Evolutionary conservation across 2,113 vertebrate species (phyloP).

Genomic region (Pogona vitticeps): DNA sequence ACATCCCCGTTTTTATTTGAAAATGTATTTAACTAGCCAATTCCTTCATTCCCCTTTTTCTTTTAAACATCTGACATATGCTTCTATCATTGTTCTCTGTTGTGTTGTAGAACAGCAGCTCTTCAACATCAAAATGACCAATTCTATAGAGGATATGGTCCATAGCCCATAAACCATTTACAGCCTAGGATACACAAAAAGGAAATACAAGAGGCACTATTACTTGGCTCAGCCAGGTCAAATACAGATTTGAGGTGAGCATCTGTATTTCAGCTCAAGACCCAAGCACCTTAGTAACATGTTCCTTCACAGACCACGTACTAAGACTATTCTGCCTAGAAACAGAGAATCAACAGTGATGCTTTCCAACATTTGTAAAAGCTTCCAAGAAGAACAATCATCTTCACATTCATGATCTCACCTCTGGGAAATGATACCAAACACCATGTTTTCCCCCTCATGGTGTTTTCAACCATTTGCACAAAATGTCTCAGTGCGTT

Average conservation of each 20-base stretch:
- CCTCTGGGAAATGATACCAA: too few species aligned
- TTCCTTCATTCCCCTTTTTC: not conserved
- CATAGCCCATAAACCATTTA: not conserved
- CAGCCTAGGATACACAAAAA: not conserved
- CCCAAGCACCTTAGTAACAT: too few species aligned
- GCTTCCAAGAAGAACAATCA: not conserved
- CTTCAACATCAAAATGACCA: accelerated
- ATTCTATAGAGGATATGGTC: not conserved
- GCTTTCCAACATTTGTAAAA: not conserved
- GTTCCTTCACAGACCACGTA: not conserved
- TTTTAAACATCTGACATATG: not conserved
- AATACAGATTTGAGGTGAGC: not conserved
- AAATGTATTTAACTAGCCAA: not conserved
- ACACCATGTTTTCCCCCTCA: too few species aligned
- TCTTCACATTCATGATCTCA: not conserved
- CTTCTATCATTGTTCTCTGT: not conserved
- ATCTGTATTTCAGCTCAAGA: not conserved
- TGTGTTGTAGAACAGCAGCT: not conserved
- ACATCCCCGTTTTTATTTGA: too few species aligned
- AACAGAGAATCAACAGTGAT: too few species aligned
- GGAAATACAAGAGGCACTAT: not conserved
- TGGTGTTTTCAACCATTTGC: too few species aligned
- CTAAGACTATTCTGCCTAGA: too few species aligned
- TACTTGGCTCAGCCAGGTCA: not conserved
- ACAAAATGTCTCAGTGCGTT: too few species aligned